Base-by-base conservation (phyloP, 1,140 invertebrate genomes). In the Trypoxylus dichotomus region DNA sequence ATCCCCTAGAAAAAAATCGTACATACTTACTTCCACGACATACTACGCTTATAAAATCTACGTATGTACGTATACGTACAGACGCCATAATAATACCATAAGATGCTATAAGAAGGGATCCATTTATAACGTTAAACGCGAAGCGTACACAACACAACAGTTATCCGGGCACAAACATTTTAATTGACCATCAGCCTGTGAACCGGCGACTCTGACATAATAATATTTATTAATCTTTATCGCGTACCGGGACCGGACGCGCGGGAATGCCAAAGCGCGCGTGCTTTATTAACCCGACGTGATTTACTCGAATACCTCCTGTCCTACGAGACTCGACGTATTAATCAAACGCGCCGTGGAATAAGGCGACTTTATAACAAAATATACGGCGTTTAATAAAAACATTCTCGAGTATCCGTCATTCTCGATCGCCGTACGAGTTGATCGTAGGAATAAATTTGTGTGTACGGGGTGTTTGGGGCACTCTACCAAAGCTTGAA, bases 271-370 rank as follows among this genome's bases (percentile, higher is more conserved):
- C 60, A 29, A 68, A 68, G 60, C 21, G 21, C 60, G 60, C 60
- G 60, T 68, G 60, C 60, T 68, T 68, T 68, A 68, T 68, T 68
- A 68, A 68, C 60, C 24, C 24, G 21, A 25, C 24, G 60, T 68
- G 60, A 68, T 68, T 68, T 68, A 68, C 60, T 68, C 24, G 60
- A 68, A 68, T 68, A 68, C 60, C 60, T 68, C 60, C 60, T 68
- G 60, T 68, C 60, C 60, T 29, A 25, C 60, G 60, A 68, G 60
- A 21, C 60, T 68, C 60, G 60, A 68, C 60, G 60, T 68, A 68
- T 68, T 68, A 68, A 68, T 68, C 60, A 68, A 68, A 68, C 47
- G 47, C 47, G 19, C 32, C 32, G 32, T 2, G 19, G 47, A 54
- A 54, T 54, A 54, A 54, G 19, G 19, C 19, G 19, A 54, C 47